phyloP scores from a whole-genome alignment of 2,888 invertebrate genomes.

The Saturnia japonica region DNA sequence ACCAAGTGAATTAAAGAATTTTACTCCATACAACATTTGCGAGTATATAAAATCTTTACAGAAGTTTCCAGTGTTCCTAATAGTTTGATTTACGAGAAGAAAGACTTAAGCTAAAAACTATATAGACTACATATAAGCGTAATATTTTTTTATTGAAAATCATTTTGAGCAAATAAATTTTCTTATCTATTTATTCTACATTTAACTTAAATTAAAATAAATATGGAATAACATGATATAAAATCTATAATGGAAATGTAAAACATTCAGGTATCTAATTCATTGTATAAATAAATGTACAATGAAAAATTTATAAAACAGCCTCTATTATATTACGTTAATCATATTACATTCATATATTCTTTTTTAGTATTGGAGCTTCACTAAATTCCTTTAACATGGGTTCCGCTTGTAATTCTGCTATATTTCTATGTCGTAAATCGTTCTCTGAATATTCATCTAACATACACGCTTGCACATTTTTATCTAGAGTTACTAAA shows the following conservation, averaged over 20 bases:
- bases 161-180: slow-evolving; percentile 76
- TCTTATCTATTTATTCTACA: slow-evolving; percentile 69
- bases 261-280: slow-evolving; percentile 74
- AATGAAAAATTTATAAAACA: slow-evolving; percentile 50
- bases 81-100: neutral
- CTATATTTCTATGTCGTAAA: slow-evolving; percentile 50
- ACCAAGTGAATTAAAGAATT: neutral
- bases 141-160: slow-evolving; percentile 63
- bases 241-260: slow-evolving; percentile 80
- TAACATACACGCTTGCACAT: slow-evolving; percentile 66
- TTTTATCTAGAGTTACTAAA: slow-evolving; percentile 68
- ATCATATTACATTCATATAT: slow-evolving; percentile 48
- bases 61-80: neutral
- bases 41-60: neutral
- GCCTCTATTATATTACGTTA: slow-evolving; percentile 43
- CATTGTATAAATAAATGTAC: slow-evolving; percentile 54
- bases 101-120: neutral
- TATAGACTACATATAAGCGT: slow-evolving; percentile 37
- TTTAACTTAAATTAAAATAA: slow-evolving; percentile 74
- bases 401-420: slow-evolving; percentile 48
- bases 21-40: neutral
- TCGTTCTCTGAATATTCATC: slow-evolving; percentile 65
- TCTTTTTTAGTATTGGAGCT: slow-evolving; percentile 66
- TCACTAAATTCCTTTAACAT: slow-evolving; percentile 56
- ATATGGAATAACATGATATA: slow-evolving; percentile 79